Conservation (phyloP, 2,797 vertebrate species). For the Epinephelus malabaricus region DNA sequence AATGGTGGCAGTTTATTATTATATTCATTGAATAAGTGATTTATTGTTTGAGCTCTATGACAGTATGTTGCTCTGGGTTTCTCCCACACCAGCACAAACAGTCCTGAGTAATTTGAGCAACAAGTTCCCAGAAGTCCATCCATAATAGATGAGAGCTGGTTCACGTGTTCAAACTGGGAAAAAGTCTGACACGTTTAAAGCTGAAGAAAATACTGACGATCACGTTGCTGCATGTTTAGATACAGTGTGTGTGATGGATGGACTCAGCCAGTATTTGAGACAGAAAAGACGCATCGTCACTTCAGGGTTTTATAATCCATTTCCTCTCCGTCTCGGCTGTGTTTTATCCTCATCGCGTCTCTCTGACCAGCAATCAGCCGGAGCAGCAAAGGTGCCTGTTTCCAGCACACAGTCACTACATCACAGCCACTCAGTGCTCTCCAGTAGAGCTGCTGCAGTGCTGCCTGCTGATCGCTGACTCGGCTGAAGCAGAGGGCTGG, state of each 20-base stretch:
- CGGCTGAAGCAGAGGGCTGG: constrained; percentile 49
- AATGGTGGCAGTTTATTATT: background rate
- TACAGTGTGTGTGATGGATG: constrained; percentile 11
- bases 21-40: background rate
- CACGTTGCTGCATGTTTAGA: constrained; percentile 14
- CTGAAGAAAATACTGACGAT: background rate
- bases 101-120: constrained; percentile 53
- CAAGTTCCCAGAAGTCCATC: constrained; percentile 51
- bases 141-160: constrained; percentile 63
- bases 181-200: constrained; percentile 2
- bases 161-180: constrained; percentile 25
- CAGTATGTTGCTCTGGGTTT: constrained; percentile 9
- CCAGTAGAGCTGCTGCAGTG: constrained; percentile 69
- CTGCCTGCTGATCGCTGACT: constrained; percentile 75
- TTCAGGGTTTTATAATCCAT: constrained; percentile 15
- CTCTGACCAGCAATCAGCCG: constrained; percentile 54
- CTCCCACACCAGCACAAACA: constrained; percentile 13
- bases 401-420: constrained; percentile 58
- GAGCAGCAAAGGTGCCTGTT: constrained; percentile 54
- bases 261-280: background rate
- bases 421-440: constrained; percentile 58
- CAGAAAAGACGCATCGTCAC: background rate
- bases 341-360: constrained; percentile 33
- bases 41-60: background rate
- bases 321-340: background rate